Evolutionary conservation across 2,888 invertebrate genomes (phyloP), one percentile per base, ranked within the genome.

Genomic region (Octodonta nipae): DNA sequence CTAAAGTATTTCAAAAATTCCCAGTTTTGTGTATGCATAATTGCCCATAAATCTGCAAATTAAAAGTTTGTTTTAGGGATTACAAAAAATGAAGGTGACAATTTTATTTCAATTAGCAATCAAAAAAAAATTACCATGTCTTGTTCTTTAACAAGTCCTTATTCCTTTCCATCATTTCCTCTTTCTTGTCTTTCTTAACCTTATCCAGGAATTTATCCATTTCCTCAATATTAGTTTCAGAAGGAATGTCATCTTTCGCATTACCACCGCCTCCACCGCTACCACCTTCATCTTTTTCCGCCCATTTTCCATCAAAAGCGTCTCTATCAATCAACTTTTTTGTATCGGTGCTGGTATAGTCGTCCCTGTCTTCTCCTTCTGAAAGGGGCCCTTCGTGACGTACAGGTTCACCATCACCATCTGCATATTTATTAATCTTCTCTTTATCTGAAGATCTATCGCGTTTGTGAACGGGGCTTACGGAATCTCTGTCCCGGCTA

Each of bases 231-330:
- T 60, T 61, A 15, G 55, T 56, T 46, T 60, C 59, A 6, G 54
- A 47, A 43, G 46, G 65, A 37, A 59, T 56, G 30, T 38, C 33
- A n/a, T n/a, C n/a, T n/a, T n/a, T n/a, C n/a, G n/a, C n/a, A n/a
- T n/a, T n/a, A n/a, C n/a, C n/a, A 25, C 33, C 22, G 2, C 22
- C 33, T 13, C 22, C 29, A 45, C n/a, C 54, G 11, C 38, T 45
- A 28, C 33, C 41, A 27, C 42, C 44, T 15, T 43, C 43, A 13
- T 40, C 40, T 28, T 37, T 22, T 34, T 73, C 73, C 0, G 73
- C 72, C 73, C 75, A 74, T 52, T 74, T 75, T 3, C 75, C 74
- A 45, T 73, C 75, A 47, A 72, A 75, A 42, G 72, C 70, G 54
- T 74, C 74, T 31, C 74, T 56, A 20, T 58, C 56, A 8, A 44